Evolutionary conservation across 1,140 invertebrate species (phyloP).

Genomic region (Camponotus vicinus): DNA sequence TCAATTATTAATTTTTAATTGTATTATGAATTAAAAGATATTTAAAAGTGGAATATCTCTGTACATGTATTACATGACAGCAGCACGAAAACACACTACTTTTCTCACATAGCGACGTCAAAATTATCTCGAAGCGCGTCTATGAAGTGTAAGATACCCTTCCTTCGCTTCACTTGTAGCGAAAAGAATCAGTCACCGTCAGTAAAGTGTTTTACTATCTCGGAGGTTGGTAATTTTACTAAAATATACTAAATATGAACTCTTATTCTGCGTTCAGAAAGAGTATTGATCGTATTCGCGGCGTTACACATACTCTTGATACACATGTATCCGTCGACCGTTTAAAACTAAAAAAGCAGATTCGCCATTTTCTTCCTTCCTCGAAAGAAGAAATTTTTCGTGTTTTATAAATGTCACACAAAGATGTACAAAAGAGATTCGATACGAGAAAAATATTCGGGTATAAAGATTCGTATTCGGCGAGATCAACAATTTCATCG

Average conservation of each 20-base stretch:
- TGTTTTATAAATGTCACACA: no score
- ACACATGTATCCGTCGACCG: constrained; percentile 32
- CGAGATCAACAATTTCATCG: constrained; percentile 38
- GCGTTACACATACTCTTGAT: constrained; percentile 21
- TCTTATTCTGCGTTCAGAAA: constrained; percentile 38
- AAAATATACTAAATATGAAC: constrained; percentile 46
- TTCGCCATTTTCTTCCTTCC: background rate
- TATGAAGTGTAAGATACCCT: background rate
- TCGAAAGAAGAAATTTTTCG: background rate
- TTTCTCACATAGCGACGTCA: background rate
- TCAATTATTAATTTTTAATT: background rate
- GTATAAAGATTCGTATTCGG: constrained; percentile 55
- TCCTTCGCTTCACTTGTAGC: background rate
- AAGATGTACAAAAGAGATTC: background rate
- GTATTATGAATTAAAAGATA: background rate
- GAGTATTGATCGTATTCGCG: constrained; percentile 42
- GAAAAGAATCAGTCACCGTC: constrained; percentile 27
- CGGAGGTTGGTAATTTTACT: constrained; percentile 44
- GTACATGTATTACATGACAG: background rate
- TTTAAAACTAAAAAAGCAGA: constrained; percentile 9
- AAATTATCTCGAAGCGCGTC: background rate
- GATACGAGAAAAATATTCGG: constrained; percentile 34
- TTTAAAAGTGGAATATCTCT: background rate
- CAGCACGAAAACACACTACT: background rate
- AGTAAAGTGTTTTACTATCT: constrained; percentile 21